Evolutionary conservation across 2,797 vertebrate species (phyloP).

Genomic region (Stomatorhinus walkeri): DNA sequence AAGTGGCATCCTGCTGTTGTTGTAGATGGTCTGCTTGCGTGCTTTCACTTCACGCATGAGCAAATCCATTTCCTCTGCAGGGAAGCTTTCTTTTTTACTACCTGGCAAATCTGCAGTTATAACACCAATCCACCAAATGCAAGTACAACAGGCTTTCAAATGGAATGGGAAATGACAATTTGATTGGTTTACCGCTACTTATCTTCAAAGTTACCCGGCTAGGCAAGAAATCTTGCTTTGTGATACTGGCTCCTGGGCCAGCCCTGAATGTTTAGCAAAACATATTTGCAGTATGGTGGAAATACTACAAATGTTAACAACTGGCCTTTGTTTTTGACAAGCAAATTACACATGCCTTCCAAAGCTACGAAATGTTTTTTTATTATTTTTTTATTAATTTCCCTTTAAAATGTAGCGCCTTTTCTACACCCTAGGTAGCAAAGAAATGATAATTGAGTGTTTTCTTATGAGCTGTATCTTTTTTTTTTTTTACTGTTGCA

Average conservation of each 20-base stretch:
- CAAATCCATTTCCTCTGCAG: background rate
- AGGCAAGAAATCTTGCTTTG: background rate
- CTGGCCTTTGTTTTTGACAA: background rate
- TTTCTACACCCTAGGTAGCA: background rate
- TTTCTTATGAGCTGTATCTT: background rate
- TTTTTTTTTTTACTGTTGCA: background rate
- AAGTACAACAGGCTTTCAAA: background rate
- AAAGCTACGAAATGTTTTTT: background rate
- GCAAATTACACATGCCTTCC: background rate
- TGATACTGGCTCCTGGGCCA: background rate
- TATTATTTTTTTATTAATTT: background rate
- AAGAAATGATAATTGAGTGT: background rate
- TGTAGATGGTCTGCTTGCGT: background rate
- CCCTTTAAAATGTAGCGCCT: background rate
- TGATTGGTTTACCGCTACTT: background rate
- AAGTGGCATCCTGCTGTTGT: background rate
- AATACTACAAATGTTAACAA: background rate
- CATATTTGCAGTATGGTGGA: background rate
- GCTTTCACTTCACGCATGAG: background rate
- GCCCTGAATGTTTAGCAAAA: background rate
- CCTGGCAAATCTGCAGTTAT: background rate
- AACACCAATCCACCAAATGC: background rate
- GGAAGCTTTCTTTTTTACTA: background rate
- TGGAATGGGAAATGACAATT: background rate
- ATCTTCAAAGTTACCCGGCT: background rate